A percentile compares a stretch with the other conserved stretches of the same genome.
phyloP scores from a whole-genome alignment of 2,888 invertebrate species.

The Cloeon dipterum region DNA sequence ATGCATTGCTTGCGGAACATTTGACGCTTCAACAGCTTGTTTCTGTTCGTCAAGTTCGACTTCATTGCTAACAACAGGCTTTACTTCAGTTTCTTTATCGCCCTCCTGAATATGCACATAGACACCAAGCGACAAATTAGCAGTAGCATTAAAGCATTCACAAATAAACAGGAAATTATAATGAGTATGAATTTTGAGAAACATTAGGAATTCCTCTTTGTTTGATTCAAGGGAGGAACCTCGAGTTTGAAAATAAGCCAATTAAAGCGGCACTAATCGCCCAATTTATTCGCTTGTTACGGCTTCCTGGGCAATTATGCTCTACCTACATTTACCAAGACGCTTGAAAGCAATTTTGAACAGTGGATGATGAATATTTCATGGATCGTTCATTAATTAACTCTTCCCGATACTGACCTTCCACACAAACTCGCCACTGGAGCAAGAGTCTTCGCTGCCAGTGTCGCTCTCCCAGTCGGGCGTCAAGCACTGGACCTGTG shows the following conservation, averaged over 20 bases:
- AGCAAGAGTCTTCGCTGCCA: slow-evolving; percentile 30
- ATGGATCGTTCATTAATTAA: no score
- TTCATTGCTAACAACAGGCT: no score
- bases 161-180: background rate
- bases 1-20: no score
- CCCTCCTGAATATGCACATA: background rate
- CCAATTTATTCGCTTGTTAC: background rate
- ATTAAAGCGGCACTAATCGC: background rate
- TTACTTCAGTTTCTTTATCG: slow-evolving; percentile 6
- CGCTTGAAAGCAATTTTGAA: slow-evolving; percentile 3
- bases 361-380: slow-evolving; percentile 3
- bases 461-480: slow-evolving; percentile 49
- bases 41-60: no score
- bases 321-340: slow-evolving; percentile 1
- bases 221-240: no score
- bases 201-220: no score
- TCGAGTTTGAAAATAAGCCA: background rate
- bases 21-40: no score
- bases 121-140: background rate
- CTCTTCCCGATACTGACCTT: slow-evolving; percentile 33
- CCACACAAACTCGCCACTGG: slow-evolving; percentile 60
- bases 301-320: background rate
- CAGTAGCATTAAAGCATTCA: background rate
- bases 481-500: background rate
- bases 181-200: no score